phyloP scores from a whole-genome alignment of 1,140 invertebrate species.

The Nymphalis io region DNA sequence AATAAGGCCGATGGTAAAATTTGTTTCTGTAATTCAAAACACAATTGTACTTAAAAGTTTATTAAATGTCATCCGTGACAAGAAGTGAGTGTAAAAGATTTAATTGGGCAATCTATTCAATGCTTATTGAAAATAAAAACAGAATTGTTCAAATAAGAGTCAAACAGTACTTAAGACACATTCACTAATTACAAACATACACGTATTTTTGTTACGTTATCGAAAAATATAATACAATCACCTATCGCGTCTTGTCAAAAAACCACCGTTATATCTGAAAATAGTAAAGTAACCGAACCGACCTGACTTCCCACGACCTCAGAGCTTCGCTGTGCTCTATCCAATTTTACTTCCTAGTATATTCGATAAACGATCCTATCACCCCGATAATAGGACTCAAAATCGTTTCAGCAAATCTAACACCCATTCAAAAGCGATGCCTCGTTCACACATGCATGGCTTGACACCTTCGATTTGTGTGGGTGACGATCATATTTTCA shows the following conservation, averaged over 20 bases:
- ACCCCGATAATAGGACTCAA: conserved; percentile 34
- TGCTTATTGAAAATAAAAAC: too few relatives aligned
- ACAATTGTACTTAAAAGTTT: too few relatives aligned
- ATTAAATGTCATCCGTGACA: too few relatives aligned
- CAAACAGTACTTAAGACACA: neutral
- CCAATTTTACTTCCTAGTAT: conserved; percentile 74
- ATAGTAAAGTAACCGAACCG: conserved; percentile 73
- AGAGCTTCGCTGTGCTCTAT: conserved; percentile 70
- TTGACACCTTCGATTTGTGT: conserved; percentile 60
- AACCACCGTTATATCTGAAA: conserved; percentile 65
- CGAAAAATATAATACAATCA: conserved; percentile 3
- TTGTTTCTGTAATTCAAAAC: too few relatives aligned
- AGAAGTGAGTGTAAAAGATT: too few relatives aligned
- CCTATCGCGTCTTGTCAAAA: conserved; percentile 61
- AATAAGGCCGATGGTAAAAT: too few relatives aligned
- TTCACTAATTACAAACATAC: conserved; percentile 1
- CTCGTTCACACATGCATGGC: conserved; percentile 60
- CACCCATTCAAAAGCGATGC: conserved; percentile 65
- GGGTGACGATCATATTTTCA: conserved; percentile 49
- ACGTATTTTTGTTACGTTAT: neutral
- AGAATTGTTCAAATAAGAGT: too few relatives aligned
- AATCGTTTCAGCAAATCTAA: conserved; percentile 39
- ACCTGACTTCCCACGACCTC: conserved; percentile 74
- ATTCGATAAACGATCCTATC: conserved; percentile 45
- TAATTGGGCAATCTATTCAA: too few relatives aligned